phyloP scores from a whole-genome alignment of 2,888 invertebrate genomes.

The Pollenia labialis region DNA sequence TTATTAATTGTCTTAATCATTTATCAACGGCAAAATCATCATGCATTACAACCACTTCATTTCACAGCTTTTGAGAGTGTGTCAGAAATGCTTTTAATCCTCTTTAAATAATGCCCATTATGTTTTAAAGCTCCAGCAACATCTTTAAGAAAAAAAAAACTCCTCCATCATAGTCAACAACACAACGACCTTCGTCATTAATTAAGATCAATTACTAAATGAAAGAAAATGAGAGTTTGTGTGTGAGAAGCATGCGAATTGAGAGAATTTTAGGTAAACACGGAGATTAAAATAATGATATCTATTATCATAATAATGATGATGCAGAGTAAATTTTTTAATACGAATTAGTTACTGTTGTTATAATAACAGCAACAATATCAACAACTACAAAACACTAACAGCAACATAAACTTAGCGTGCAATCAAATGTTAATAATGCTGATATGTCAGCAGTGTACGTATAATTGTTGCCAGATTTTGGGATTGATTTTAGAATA shows the following conservation, averaged over 20 bases:
- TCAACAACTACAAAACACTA: constrained; percentile 6
- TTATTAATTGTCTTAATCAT: constrained; percentile 15
- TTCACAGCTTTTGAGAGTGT: not conserved
- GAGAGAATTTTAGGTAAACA: constrained; percentile 18
- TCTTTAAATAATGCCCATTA: constrained; percentile 39
- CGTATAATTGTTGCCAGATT: constrained; percentile 41
- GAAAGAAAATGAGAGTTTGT: constrained; percentile 31
- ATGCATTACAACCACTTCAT: constrained; percentile 8
- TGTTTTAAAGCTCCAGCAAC: constrained; percentile 18
- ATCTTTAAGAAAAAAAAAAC: constrained; percentile 2
- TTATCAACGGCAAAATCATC: constrained; percentile 8
- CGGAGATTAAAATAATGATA: constrained; percentile 37
- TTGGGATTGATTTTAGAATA: not conserved
- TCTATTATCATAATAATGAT: constrained; percentile 35
- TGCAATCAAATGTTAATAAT: constrained; percentile 43
- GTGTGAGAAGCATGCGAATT: not conserved
- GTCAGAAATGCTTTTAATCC: constrained; percentile 26
- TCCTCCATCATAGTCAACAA: constrained; percentile 8
- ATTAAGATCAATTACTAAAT: constrained; percentile 54
- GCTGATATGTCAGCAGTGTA: not conserved
- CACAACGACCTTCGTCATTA: constrained; percentile 66
- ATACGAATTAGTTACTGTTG: constrained; percentile 30
- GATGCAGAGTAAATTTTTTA: constrained; percentile 51
- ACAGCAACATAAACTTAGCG: constrained; percentile 21
- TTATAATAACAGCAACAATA: constrained; percentile 19